Base-by-base conservation (phyloP, 2,888 invertebrate genomes). In the Pocota personata region DNA sequence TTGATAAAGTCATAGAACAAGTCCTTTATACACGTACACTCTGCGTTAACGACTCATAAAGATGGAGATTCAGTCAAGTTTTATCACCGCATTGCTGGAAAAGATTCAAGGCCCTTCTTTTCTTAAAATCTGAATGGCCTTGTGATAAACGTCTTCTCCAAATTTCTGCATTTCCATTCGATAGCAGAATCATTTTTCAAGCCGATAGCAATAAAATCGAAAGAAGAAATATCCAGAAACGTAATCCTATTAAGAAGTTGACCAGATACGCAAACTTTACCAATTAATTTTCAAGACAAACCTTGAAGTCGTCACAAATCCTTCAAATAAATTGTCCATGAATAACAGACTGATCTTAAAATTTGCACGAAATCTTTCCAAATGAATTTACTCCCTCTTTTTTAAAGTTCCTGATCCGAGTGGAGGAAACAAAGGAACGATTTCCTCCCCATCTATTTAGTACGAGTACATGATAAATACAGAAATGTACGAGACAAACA, bases 221-320 rank as follows among this genome's bases (percentile, higher is more conserved):
- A 21, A 21, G 8, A 46, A 10, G 10, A 46, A 46, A 14, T 46
- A 46, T 14, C 24, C 24, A 40, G 1, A 40, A 24, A 1, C 27
- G 4, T 24, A 60, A 72, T 58, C 35, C 32, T 16, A 48, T 60
- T 14, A 48, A 75, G 43, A 43, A 57, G 55, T 46, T 35, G 55
- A 66, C 62, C 46, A 60, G 16, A 19, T 43, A 24, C 14, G 12
- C n/a, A 66, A 75, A 75, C 35, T 43, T 55, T 27, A 21, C 35
- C 52, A 66, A 66, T 66, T 30, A 66, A 55, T 75, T 30, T 43
- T 52, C 43, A 37, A 40, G 73, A 55, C 55, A 57, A 55, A 69
- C 27, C 40, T 40, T 8, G 2, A 48, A 50, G n/a, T 50, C 32
- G n/a, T 66, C 8, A 21, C 43, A 52, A 52, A 66, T 66, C 57